Percentiles rank a stretch among this genome's conserved stretches.
Evolutionary conservation across 2,797 vertebrate genomes (phyloP).

Genomic region (Phataginus tricuspis): DNA sequence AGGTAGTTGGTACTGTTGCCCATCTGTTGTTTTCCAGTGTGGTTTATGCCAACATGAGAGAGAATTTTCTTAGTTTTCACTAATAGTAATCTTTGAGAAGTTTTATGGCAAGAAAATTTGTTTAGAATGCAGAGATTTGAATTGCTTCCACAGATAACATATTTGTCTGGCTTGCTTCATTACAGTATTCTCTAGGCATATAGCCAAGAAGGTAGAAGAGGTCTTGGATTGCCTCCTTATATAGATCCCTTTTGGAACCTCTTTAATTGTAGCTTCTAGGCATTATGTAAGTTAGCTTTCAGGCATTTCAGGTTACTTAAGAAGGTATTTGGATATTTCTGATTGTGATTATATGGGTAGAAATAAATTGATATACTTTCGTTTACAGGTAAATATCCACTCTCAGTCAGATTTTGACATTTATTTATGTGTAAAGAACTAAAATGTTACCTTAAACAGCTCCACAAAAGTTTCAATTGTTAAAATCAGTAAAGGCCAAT

Average conservation of each 20-base stretch:
- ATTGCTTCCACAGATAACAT: slow-evolving; percentile 9
- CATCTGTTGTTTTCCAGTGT: not conserved
- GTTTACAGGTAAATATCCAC: slow-evolving; percentile 30
- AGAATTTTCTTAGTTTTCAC: slow-evolving; percentile 36
- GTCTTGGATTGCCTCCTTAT: slow-evolving; percentile 61
- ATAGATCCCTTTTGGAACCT: slow-evolving; percentile 59
- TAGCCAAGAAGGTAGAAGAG: slow-evolving; percentile 58
- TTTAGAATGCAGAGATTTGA: slow-evolving; percentile 54
- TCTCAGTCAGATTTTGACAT: slow-evolving; percentile 43
- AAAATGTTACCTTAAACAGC: not conserved
- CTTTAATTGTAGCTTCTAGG: slow-evolving; percentile 36
- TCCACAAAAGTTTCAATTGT: not conserved
- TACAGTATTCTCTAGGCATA: slow-evolving; percentile 51
- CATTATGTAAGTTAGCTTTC: slow-evolving; percentile 43
- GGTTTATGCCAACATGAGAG: not conserved
- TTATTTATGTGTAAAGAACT: slow-evolving; percentile 11
- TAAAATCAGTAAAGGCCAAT: not conserved
- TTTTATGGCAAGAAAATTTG: slow-evolving; percentile 48
- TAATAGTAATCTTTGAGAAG: slow-evolving; percentile 34
- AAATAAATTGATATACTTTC: slow-evolving; percentile 34
- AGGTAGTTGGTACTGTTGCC: not conserved
- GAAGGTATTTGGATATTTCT: slow-evolving; percentile 48
- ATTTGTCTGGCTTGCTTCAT: slow-evolving; percentile 25
- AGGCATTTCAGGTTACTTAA: slow-evolving; percentile 52
- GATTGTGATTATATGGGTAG: not conserved